Evolutionary conservation across 2,888 invertebrate genomes (phyloP).

Genomic region (Epiblema foenella): DNA sequence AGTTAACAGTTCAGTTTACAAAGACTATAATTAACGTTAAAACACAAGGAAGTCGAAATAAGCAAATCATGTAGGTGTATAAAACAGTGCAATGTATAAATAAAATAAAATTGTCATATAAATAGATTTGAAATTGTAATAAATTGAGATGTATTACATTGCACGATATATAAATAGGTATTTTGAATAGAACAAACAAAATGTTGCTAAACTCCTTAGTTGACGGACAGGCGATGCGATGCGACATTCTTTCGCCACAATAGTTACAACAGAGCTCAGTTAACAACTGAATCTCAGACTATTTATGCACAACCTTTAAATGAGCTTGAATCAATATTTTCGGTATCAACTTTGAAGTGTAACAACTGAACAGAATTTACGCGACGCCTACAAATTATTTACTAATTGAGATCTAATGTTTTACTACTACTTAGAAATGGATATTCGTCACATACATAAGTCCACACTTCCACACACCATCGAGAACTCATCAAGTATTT

Average conservation of each 20-base stretch:
- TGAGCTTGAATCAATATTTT: slow-evolving; percentile 65
- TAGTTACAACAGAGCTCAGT: slow-evolving; percentile 48
- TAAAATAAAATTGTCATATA: slow-evolving; percentile 46
- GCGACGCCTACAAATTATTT: slow-evolving; percentile 53
- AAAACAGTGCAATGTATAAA: slow-evolving; percentile 54
- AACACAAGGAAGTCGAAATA: slow-evolving; percentile 37
- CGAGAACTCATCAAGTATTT: slow-evolving; percentile 23
- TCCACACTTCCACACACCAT: slow-evolving; percentile 44
- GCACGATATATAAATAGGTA: slow-evolving; percentile 52
- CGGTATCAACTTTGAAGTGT: slow-evolving; percentile 43
- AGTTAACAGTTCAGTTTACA: slow-evolving; percentile 63
- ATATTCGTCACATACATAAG: slow-evolving; percentile 47
- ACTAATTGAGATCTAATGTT: slow-evolving; percentile 60
- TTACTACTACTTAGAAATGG: slow-evolving; percentile 47
- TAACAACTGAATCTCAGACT: slow-evolving; percentile 68
- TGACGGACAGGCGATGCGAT: slow-evolving; percentile 47
- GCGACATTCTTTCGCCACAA: slow-evolving; percentile 39
- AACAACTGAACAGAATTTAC: slow-evolving; percentile 27
- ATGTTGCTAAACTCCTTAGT: slow-evolving; percentile 74
- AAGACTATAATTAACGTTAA: slow-evolving; percentile 51
- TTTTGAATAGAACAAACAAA: slow-evolving; percentile 48
- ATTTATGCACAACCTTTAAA: slow-evolving; percentile 76
- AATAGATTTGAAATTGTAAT: slow-evolving; percentile 32
- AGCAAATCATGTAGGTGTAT: slow-evolving; percentile 23
- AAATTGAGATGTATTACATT: slow-evolving; percentile 50